Conservation (phyloP, 2,797 vertebrate species). For the Lepus oiostolus region DNA sequence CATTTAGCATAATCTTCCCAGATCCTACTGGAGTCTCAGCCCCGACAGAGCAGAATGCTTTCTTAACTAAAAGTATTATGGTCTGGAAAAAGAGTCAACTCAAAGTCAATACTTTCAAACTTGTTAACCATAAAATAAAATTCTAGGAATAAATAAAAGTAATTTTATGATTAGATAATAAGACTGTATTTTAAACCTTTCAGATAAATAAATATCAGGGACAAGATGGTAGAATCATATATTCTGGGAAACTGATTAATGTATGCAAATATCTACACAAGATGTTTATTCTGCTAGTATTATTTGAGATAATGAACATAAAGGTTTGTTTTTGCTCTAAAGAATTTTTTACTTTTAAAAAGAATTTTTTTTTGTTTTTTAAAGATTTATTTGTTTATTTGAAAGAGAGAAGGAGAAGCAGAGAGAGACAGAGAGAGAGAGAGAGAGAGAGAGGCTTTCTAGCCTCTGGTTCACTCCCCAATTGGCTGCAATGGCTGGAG, state of each 20-base stretch:
- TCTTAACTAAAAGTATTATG: neutral
- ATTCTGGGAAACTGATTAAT: neutral
- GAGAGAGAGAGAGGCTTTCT: no score
- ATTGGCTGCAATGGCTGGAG: no score
- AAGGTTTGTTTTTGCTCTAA: neutral
- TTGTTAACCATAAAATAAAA: conserved; percentile 8
- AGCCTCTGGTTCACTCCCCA: no score
- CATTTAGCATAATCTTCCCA: neutral
- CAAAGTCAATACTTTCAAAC: neutral
- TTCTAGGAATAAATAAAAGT: neutral
- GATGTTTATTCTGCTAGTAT: neutral
- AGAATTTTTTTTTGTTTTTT: no score
- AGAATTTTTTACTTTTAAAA: neutral
- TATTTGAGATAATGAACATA: neutral
- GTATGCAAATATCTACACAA: neutral
- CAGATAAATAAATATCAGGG: neutral
- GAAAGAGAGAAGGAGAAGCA: no score
- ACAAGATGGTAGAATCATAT: neutral
- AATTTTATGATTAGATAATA: neutral
- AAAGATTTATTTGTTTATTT: no score
- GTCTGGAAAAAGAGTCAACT: neutral
- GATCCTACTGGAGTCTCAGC: neutral
- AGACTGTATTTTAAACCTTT: neutral
- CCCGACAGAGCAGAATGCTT: neutral
- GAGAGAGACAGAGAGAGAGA: no score